Evolutionary conservation across 2,113 vertebrate species (phyloP), one percentile per base, ranked within the genome.

Genomic region (Anguilla japonica): DNA sequence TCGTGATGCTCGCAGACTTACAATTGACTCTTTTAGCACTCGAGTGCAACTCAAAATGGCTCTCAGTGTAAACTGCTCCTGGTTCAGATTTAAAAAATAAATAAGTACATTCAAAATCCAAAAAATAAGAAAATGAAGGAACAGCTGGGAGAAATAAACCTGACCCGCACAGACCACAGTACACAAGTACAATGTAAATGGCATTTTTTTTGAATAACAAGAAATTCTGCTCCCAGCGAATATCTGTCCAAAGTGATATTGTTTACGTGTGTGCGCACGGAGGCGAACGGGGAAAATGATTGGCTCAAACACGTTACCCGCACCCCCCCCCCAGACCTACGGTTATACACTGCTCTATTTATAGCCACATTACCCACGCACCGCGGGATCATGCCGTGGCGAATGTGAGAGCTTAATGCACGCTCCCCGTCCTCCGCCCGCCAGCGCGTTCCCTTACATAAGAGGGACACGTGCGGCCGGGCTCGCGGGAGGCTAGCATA

Each of bases 331-430:
- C 15, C 16, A 81, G 40, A 43, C 79, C 16, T 20, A 26, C 22
- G 41, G 39, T 26, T 81, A 41, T 22, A 26, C n/a, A 60, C 29
- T 80, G 46, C 14, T 1, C 82, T 56, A 56, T 83, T 56, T 83
- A 83, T 20, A 86, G 85, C 53, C 11, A 43, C 41, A 81, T 56
- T 79, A 57, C 34, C n/a, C 71, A 75, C 34, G n/a, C 11, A 9
- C 60, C 7, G n/a, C 11, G n/a, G 34, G 22, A 83, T 79, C 39
- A 79, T 56, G 50, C 22, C 22, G 41, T 15, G 26, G 18, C 13
- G 63, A 81, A 26, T 18, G 81, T 56, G 50, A 81, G 43, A 81
- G 39, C 84, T 60, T 79, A 85, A 85, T 81, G 50, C 34, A 80
- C 20, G 16, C 15, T 40, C 50, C 39, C 53, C 79, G 16, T 56